Evolutionary conservation across 1,140 invertebrate genomes (phyloP), one percentile per base, ranked within the genome.

Genomic region (Diprion similis): DNA sequence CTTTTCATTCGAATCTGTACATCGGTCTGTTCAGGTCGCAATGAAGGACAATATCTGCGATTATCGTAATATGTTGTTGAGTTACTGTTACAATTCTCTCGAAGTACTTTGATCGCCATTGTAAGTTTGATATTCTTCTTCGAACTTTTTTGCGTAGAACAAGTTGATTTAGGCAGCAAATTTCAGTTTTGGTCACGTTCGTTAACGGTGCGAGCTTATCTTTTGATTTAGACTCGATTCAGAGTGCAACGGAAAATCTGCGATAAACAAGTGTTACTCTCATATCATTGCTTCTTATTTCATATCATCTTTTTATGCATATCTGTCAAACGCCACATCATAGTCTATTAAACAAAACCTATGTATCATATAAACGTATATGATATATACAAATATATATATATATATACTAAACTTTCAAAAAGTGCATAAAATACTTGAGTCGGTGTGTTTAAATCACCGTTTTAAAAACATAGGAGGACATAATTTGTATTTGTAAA

Each of bases 271-370:
- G 74, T 47, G 73, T 73, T 70, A 71, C 37, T 37, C 24, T 80
- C 81, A 83, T 81, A 82, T 83, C 82, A 81, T 37, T 72, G 81
- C 81, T 82, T 83, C 76, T 37, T 37, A 37, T 79, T 65, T 83
- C 81, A 80, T 83, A 83, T 83, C 82, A 78, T 82, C 75, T 80
- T 75, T 80, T 73, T 74, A 75, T 67, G 78, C 80, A 73, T 82
- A 78, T 78, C 70, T 69, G 71, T 75, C 75, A 73, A 79, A 68
- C 80, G 74, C 71, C 76, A 74, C 77, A 73, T 80, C 75, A 67
- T 71, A 69, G 78, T 78, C 76, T 71, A 59, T 59, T 59, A 59
- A 59, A 59, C 7, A 72, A 73, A 76, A 70, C 71, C 77, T 74
- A 71, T 82, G 81, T 81, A 81, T 78, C n/a, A 82, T 81, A 82